These are phyloP conservation scores for Hydrozoanthus tunicans DNA, from an alignment of 64 coral and sea anemone genomes.

Conservation along the genomic window DNA sequence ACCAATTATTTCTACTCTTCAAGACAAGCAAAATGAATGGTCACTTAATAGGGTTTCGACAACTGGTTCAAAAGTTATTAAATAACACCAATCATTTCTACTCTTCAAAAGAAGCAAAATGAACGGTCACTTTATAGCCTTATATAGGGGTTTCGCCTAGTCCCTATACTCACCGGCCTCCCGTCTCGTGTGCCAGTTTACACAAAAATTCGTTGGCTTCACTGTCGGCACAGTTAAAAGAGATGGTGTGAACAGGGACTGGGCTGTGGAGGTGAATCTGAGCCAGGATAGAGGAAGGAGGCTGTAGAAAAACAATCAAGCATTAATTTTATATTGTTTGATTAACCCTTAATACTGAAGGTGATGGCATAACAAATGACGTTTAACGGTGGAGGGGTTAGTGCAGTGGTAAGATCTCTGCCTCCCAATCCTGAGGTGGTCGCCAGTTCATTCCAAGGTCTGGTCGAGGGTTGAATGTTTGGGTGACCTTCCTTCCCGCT, in stretches of 20 bases:
- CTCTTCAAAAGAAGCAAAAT: too few relatives aligned
- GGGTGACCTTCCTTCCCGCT: too few relatives aligned
- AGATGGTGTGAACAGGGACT: constrained; percentile 96
- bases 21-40: too few relatives aligned
- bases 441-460: too few relatives aligned
- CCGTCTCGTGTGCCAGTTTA: constrained; percentile 81
- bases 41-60: too few relatives aligned
- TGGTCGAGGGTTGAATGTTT: too few relatives aligned
- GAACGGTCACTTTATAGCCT: too few relatives aligned
- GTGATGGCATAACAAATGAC: too few relatives aligned
- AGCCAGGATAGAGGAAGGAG: constrained; percentile 85
- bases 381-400: neutral
- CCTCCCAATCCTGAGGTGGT: too few relatives aligned
- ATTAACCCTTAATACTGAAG: neutral
- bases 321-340: neutral
- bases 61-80: too few relatives aligned
- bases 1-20: too few relatives aligned
- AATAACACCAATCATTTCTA: too few relatives aligned
- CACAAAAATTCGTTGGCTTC: constrained; percentile 95
- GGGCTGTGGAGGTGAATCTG: constrained; percentile 91
- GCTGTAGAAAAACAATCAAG: constrained; percentile 45
- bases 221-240: constrained; percentile 96
- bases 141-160: neutral
- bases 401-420: neutral
- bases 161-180: constrained; percentile 64